These are phyloP conservation scores for Nephila pilipes DNA, from an alignment of 1,140 invertebrate genomes.

Conservation along the genomic window DNA sequence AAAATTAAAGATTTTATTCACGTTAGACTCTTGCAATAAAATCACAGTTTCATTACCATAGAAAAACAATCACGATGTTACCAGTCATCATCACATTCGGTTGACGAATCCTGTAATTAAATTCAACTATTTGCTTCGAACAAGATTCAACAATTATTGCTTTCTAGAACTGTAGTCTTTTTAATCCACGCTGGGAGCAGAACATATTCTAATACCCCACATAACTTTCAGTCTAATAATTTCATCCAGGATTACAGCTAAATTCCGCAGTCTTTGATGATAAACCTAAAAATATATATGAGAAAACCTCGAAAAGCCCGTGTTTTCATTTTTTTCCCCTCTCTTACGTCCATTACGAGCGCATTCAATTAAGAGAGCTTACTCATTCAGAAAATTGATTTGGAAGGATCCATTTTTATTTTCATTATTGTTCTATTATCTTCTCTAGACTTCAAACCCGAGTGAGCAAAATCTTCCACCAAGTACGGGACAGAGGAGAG, in stretches of 20 bases:
- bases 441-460: not conserved
- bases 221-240: conserved; percentile 15
- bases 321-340: not conserved
- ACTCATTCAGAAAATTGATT: conserved; percentile 35
- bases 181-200: not conserved
- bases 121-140: too few relatives aligned
- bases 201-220: not conserved
- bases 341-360: not conserved
- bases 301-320: not conserved
- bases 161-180: too few relatives aligned
- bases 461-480: not conserved
- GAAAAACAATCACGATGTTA: too few relatives aligned
- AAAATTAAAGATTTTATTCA: too few relatives aligned
- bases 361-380: conserved; percentile 10
- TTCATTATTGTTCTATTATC: not conserved
- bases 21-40: too few relatives aligned
- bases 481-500: not conserved
- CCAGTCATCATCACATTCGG: too few relatives aligned
- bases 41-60: too few relatives aligned
- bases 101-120: too few relatives aligned
- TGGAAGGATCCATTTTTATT: not conserved
- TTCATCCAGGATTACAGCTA: not conserved
- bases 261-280: not conserved
- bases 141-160: too few relatives aligned
- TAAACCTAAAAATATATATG: not conserved